These are phyloP conservation scores for Manis javanica DNA, from an alignment of 2,797 vertebrate genomes.

Conservation along the genomic window DNA sequence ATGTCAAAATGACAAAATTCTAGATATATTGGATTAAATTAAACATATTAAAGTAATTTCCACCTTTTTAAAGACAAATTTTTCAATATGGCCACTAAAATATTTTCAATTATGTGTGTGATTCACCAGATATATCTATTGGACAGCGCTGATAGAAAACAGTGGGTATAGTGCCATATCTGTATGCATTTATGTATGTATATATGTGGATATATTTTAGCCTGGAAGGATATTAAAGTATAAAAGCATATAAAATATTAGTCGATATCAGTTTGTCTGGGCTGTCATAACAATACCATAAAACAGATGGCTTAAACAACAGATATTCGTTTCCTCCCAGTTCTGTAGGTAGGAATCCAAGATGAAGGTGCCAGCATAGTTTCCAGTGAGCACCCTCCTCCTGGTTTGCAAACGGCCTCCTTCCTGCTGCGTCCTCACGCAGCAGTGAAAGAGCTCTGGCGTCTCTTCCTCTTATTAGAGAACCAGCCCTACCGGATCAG, in stretches of 20 bases:
- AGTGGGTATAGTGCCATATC: background rate
- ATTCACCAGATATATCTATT: conserved; percentile 19
- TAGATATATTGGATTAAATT: background rate
- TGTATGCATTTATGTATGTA: background rate
- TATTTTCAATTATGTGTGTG: background rate
- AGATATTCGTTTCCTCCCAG: conserved; percentile 2
- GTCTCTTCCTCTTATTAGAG: background rate
- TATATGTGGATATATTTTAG: background rate
- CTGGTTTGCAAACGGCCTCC: background rate
- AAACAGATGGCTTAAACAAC: background rate
- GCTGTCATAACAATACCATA: background rate
- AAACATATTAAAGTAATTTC: conserved; percentile 7
- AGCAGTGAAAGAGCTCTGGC: background rate
- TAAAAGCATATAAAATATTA: background rate
- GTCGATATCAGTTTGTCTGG: background rate
- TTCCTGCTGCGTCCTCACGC: background rate
- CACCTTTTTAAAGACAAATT: background rate
- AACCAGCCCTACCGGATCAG: background rate
- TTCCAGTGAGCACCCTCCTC: background rate
- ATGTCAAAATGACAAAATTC: conserved; percentile 4
- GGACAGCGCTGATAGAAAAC: background rate
- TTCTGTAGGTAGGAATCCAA: background rate
- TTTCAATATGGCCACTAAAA: background rate
- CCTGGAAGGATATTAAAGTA: background rate
- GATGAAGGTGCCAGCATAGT: background rate